These are phyloP conservation scores for Pegoplata infirma DNA, from an alignment of 2,888 invertebrate species.

Conservation along the genomic window DNA sequence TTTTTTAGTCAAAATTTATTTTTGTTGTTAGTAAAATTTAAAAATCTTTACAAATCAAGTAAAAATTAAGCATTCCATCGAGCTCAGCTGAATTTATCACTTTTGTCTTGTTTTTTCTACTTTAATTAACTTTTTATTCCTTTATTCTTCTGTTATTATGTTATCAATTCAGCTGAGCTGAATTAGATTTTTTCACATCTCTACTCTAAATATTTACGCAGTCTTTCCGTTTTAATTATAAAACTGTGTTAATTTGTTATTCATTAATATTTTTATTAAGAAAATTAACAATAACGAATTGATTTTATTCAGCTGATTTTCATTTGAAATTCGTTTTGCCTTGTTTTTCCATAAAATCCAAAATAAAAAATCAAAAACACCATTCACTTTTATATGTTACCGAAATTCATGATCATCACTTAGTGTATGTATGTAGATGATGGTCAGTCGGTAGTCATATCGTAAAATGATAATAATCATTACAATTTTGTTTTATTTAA, in stretches of 20 bases:
- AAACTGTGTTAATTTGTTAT: not conserved
- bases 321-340: constrained; percentile 24
- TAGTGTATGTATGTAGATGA: no score
- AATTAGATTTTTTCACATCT: not conserved
- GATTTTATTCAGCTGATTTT: constrained; percentile 25
- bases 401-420: constrained; percentile 13
- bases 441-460: constrained; percentile 7
- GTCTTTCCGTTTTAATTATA: not conserved
- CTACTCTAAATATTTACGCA: not conserved
- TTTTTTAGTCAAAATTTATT: no score
- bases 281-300: constrained; percentile 14
- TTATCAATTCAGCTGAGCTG: constrained; percentile 7
- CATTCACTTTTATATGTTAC: not conserved
- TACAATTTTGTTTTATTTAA: not conserved
- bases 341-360: constrained; percentile 42
- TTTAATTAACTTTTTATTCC: no score
- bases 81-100: no score
- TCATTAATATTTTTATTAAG: not conserved
- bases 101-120: no score
- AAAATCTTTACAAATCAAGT: no score
- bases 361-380: constrained; percentile 41
- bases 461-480: constrained; percentile 47
- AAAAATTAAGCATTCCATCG: no score
- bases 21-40: no score
- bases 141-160: no score